phyloP scores from a whole-genome alignment of 1,140 invertebrate genomes.

The Drosophila arizonae region DNA sequence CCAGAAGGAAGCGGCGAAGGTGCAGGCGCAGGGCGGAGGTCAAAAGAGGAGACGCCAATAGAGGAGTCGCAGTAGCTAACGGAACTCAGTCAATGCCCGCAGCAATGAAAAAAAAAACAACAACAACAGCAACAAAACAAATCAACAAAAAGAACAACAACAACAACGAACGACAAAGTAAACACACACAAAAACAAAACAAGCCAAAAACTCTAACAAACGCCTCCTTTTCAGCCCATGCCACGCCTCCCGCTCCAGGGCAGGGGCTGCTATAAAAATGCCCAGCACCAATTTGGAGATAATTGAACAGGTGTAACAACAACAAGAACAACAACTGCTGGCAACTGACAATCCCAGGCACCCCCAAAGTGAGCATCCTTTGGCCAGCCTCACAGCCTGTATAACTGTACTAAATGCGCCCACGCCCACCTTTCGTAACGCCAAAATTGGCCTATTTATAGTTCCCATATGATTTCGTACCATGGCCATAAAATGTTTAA shows the following conservation, averaged over 20 bases:
- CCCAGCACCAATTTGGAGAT: constrained; percentile 38
- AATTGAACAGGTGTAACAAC: constrained; percentile 48
- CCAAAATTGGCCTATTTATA: constrained; percentile 35
- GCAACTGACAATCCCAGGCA: background rate
- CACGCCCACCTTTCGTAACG: constrained; percentile 9
- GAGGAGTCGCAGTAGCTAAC: constrained; percentile 48
- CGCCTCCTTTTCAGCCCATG: background rate
- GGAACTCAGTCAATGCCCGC: constrained; percentile 78
- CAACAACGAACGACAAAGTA: constrained; percentile 76
- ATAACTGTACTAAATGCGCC: constrained; percentile 14
- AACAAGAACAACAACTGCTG: constrained; percentile 15
- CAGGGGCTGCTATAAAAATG: constrained; percentile 25
- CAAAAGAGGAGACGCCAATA: constrained; percentile 10
- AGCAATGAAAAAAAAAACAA: constrained; percentile 56
- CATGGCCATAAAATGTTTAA: constrained; percentile 22
- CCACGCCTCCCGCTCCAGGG: background rate
- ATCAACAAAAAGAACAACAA: constrained; percentile 37
- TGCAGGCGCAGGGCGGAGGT: background rate
- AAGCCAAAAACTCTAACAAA: constrained; percentile 22
- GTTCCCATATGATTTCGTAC: constrained; percentile 18
- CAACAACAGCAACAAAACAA: constrained; percentile 69
- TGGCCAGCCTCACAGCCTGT: background rate
- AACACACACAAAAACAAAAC: constrained; percentile 68
- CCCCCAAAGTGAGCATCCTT: constrained; percentile 34
- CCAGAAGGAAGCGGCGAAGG: background rate